Percentiles rank a stretch among this genome's conserved stretches.
Evolutionary conservation across 2,888 invertebrate species (phyloP).

Genomic region (Pardosa pseudoannulata): DNA sequence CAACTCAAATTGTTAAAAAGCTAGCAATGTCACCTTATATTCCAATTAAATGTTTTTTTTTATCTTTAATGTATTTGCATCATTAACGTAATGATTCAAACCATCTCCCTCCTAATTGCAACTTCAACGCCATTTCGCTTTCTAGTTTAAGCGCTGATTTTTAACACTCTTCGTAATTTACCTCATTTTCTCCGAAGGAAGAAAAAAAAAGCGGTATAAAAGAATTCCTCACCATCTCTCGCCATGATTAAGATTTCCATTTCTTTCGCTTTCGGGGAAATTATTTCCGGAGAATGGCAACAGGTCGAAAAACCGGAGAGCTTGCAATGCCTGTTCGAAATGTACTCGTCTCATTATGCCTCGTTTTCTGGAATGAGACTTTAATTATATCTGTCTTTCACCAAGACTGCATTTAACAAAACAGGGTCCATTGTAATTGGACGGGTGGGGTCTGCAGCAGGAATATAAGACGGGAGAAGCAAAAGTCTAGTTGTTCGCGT

Average conservation of each 20-base stretch:
- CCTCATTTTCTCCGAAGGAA: not conserved
- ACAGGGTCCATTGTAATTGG: not conserved
- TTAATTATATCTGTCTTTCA: not conserved
- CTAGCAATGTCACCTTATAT: too few species aligned
- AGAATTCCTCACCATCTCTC: not conserved
- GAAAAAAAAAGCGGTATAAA: not conserved
- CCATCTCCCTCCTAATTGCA: not conserved
- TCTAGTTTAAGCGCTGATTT: not conserved
- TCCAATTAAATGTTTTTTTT: too few species aligned
- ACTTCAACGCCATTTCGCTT: not conserved
- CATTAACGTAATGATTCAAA: not conserved
- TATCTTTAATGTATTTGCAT: too few species aligned
- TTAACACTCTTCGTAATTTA: slow-evolving; percentile 1
- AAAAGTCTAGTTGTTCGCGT: not conserved
- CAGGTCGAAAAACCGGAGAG: not conserved
- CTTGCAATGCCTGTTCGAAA: not conserved
- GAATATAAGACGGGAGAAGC: not conserved
- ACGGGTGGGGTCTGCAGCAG: not conserved
- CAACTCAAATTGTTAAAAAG: too few species aligned
- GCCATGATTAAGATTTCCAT: not conserved
- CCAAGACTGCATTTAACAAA: not conserved
- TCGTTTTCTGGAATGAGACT: not conserved
- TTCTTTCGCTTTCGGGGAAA: not conserved
- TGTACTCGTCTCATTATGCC: not conserved
- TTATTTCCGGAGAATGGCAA: slow-evolving; percentile 19